phyloP scores from a whole-genome alignment of 2,888 invertebrate species.

The Romanomermis culicivorax region DNA sequence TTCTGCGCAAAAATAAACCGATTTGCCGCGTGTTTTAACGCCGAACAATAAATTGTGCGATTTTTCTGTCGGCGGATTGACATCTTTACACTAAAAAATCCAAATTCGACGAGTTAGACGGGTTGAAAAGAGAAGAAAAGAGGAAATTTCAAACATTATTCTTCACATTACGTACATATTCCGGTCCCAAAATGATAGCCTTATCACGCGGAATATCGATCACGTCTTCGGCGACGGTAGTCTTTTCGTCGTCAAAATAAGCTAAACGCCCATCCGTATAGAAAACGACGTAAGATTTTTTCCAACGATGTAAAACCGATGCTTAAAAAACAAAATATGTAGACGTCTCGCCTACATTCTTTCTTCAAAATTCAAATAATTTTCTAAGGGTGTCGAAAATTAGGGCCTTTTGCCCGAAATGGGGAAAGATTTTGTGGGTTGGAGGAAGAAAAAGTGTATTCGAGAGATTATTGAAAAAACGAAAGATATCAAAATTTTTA shows the following conservation, averaged over 20 bases:
- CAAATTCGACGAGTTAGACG: no score
- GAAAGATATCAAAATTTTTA: no score
- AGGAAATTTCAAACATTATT: no score
- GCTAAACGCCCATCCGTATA: background rate
- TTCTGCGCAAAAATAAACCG: background rate
- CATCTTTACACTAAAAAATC: background rate
- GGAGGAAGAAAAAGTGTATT: no score
- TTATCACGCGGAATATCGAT: background rate
- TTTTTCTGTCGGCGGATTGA: background rate
- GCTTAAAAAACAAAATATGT: constrained; percentile 12
- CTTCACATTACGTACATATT: background rate
- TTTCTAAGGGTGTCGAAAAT: no score
- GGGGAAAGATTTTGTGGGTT: no score
- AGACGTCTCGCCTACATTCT: no score
- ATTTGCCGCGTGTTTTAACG: background rate
- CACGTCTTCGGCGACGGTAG: background rate
- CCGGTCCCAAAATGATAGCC: background rate
- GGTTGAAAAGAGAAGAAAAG: no score
- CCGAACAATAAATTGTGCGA: background rate
- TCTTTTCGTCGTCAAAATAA: background rate
- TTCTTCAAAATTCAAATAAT: no score
- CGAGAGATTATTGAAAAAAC: no score
- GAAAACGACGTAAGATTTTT: background rate
- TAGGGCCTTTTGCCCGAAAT: no score
- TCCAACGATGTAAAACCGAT: constrained; percentile 8